Percentiles rank a stretch among this genome's conserved stretches.
These are phyloP conservation scores for Harpalus rubripes DNA, from an alignment of 2,888 invertebrate species.

Conservation along the genomic window DNA sequence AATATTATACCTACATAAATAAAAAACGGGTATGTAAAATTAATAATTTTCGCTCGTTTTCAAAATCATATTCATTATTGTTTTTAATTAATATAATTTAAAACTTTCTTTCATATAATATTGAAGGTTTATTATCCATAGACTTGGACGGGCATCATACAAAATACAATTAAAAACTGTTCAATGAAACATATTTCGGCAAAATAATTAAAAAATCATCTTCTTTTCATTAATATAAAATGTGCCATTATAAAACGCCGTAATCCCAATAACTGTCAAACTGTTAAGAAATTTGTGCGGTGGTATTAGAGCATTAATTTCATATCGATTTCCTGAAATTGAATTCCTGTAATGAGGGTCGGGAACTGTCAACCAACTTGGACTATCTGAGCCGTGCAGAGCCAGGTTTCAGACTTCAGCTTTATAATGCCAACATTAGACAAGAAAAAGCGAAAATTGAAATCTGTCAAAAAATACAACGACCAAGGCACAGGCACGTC, in stretches of 20 bases:
- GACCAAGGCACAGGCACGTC: too few species aligned
- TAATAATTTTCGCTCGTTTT: too few species aligned
- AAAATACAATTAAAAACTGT: too few species aligned
- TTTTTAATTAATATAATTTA: too few species aligned
- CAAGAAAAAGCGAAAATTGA: slow-evolving; percentile 51
- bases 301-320: slow-evolving; percentile 38
- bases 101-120: too few species aligned
- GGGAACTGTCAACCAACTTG: slow-evolving; percentile 41
- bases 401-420: background rate
- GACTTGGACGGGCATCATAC: too few species aligned
- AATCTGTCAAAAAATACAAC: slow-evolving; percentile 42
- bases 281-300: slow-evolving; percentile 1
- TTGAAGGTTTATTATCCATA: too few species aligned
- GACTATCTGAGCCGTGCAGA: slow-evolving; percentile 23
- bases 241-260: background rate
- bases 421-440: slow-evolving; percentile 25
- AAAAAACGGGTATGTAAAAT: too few species aligned
- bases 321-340: slow-evolving; percentile 24
- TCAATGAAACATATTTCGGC: too few species aligned
- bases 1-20: too few species aligned
- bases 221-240: background rate
- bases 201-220: too few species aligned
- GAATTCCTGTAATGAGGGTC: slow-evolving; percentile 49
- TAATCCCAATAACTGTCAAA: background rate
- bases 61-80: too few species aligned